Evolutionary conservation across 2,797 vertebrate species (phyloP).

Genomic region (Micropoecilia bifurca): DNA sequence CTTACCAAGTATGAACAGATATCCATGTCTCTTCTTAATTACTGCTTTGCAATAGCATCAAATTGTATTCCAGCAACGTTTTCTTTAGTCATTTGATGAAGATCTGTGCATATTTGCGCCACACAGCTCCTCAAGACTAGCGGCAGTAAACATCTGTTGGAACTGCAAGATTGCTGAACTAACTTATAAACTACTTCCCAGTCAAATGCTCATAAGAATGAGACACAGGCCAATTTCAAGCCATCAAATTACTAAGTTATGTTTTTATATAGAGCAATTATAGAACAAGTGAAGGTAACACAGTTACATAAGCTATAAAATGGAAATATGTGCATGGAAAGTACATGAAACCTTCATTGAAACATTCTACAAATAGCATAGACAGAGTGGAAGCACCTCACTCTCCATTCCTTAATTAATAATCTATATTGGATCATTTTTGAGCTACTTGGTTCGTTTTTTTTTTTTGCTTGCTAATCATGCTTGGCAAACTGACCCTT

Average conservation of each 20-base stretch:
- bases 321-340: no score
- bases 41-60: not conserved
- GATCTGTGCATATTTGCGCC: not conserved
- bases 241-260: no score
- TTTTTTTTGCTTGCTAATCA: not conserved
- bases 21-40: not conserved
- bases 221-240: not conserved
- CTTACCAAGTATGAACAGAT: not conserved
- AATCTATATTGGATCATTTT: not conserved
- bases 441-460: not conserved
- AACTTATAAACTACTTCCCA: no score
- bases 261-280: no score
- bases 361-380: no score
- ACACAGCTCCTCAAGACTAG: no score
- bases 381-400: not conserved
- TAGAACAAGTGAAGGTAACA: no score
- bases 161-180: no score
- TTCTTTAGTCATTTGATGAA: not conserved
- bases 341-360: no score
- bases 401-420: not conserved
- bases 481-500: not conserved
- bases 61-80: not conserved
- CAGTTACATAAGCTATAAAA: no score
- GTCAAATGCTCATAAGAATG: not conserved
- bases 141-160: no score